These are phyloP conservation scores for Ptychoptera contaminata DNA, from an alignment of 2,888 invertebrate species.

Conservation along the genomic window DNA sequence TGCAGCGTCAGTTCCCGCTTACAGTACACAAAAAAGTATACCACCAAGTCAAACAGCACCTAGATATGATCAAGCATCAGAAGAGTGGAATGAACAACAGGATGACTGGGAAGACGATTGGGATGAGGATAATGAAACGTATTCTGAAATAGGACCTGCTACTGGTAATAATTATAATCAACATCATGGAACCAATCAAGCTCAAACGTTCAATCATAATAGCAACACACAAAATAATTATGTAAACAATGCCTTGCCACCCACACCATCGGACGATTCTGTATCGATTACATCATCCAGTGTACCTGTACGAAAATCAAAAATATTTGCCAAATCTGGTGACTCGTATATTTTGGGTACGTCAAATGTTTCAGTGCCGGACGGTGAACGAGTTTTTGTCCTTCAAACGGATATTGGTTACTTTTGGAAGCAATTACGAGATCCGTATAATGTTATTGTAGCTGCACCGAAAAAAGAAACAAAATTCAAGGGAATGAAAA, in stretches of 20 bases:
- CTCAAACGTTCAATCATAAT: slow-evolving; percentile 13
- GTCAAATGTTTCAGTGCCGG: slow-evolving; percentile 48
- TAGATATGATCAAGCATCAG: slow-evolving; percentile 44
- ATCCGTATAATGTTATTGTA: slow-evolving; percentile 70
- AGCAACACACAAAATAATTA: slow-evolving; percentile 11
- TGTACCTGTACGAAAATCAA: slow-evolving; percentile 52
- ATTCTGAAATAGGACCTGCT: slow-evolving; percentile 57
- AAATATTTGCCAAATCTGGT: slow-evolving; percentile 79
- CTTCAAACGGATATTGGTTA: slow-evolving; percentile 57
- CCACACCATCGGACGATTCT: slow-evolving; percentile 34
- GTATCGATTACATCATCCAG: slow-evolving; percentile 28
- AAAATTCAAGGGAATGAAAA: slow-evolving; percentile 94
- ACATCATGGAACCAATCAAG: slow-evolving; percentile 7
- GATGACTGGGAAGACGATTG: slow-evolving; percentile 78
- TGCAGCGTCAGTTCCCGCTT: slow-evolving; percentile 6
- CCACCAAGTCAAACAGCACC: slow-evolving; percentile 13
- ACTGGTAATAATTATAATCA: slow-evolving; percentile 11
- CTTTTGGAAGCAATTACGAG: slow-evolving; percentile 58
- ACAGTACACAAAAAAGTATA: too few species aligned
- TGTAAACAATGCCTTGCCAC: slow-evolving; percentile 16
- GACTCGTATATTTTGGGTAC: slow-evolving; percentile 79
- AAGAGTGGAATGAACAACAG: slow-evolving; percentile 45
- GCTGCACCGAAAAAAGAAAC: slow-evolving; percentile 95
- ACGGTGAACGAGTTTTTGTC: slow-evolving; percentile 55
- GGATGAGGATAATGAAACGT: slow-evolving; percentile 62